Evolutionary conservation across 2,888 invertebrate species (phyloP).

Genomic region (Oscheius myriophilus): DNA sequence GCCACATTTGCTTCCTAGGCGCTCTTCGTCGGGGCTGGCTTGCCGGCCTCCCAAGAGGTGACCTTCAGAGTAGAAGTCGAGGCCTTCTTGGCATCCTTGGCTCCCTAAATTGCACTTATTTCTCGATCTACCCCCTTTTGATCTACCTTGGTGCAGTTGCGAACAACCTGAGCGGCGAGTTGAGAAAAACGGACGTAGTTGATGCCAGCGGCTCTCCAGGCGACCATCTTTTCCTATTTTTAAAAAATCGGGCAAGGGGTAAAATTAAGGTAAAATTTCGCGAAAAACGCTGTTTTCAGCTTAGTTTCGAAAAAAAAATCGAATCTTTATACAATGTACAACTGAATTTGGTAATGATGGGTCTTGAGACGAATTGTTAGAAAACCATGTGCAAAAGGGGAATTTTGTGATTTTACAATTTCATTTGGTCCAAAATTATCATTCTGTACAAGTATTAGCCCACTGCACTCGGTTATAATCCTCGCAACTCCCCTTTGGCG

Average conservation of each 20-base stretch:
- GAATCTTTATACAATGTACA: too few relatives aligned
- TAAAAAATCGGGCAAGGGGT: not conserved
- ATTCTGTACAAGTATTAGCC: too few relatives aligned
- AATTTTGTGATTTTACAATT: too few relatives aligned
- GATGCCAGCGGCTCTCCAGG: slow-evolving; percentile 64
- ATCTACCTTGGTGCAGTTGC: slow-evolving; percentile 19
- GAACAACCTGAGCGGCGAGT: slow-evolving; percentile 83
- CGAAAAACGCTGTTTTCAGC: not conserved
- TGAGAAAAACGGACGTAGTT: slow-evolving; percentile 96
- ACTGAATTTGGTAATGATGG: too few relatives aligned
- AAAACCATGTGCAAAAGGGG: too few relatives aligned
- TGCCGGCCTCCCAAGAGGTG: slow-evolving; percentile 87
- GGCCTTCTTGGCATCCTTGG: slow-evolving; percentile 75
- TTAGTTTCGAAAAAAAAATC: too few relatives aligned
- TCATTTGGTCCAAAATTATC: too few relatives aligned
- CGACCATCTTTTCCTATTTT: slow-evolving; percentile 47
- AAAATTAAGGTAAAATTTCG: not conserved
- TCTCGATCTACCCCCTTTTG: not conserved
- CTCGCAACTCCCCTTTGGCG: too few relatives aligned
- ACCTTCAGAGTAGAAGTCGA: slow-evolving; percentile 82
- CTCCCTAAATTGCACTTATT: slow-evolving; percentile 8
- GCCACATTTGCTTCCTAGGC: too few relatives aligned
- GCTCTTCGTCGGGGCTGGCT: slow-evolving; percentile 11
- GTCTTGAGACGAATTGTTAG: too few relatives aligned
- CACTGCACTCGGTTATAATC: too few relatives aligned